Evolutionary conservation across 2,113 vertebrate species (phyloP), one percentile per base, ranked within the genome.

Genomic region (Chaetops frenatus): DNA sequence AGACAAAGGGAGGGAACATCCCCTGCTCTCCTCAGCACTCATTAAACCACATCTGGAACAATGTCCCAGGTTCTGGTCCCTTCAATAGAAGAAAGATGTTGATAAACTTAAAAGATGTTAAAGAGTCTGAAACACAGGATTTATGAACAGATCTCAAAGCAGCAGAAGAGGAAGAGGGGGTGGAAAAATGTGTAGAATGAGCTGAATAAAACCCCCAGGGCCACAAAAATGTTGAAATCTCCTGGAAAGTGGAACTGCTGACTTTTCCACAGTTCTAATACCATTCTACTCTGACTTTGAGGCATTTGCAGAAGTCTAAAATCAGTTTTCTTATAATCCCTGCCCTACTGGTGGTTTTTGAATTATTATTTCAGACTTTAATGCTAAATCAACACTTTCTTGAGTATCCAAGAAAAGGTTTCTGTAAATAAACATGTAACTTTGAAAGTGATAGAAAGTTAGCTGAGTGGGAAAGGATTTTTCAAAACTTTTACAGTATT

Each of bases 301-400:
- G 29, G 21, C 11, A 62, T 62, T 86, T 86, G 4, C 29, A 84
- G 71, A 92, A 84, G 38, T 77, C 47, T 91, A 36, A 91, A 86
- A 66, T 62, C 20, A 70, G 24, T 81, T 66, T 92, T 20, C 10
- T 66, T 71, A 56, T 64, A 88, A 92, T 86, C 29, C 10, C 14
- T 62, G 11, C 7, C 27, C 7, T 85, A 72, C 3, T 0, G 0
- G 21, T 66, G 2, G 2, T 22, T 73, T 90, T 64, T 45, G 3
- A 86, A 65, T 35, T 72, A 35, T 69, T 90, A 47, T 86, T 86
- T 89, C n/a, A 42, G 33, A 70, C 8, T 86, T 77, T 35, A 77
- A 56, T 70, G 35, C 4, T 78, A 91, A 84, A 78, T 40, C 48
- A 54, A 58, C 40, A 64, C 14, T 51, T 21, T 58, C 36, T 51